Percentiles rank a stretch among this genome's conserved stretches.
Conservation (phyloP, 1,140 invertebrate species). For the Ladona fulva region DNA sequence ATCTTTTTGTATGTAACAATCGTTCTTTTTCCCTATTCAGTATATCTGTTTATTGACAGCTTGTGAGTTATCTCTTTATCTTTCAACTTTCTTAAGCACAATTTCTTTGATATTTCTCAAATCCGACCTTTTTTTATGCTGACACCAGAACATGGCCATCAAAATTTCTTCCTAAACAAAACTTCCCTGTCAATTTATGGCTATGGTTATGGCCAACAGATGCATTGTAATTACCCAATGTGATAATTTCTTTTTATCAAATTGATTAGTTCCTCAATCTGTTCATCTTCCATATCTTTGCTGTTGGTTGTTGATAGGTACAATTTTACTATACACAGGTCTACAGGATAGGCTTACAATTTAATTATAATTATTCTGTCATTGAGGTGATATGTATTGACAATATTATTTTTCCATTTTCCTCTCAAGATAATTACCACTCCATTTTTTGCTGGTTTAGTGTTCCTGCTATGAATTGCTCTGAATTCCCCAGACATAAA, state of each 20-base stretch:
- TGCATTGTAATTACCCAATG: neutral
- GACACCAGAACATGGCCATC: neutral
- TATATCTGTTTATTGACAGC: neutral
- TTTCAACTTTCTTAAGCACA: neutral
- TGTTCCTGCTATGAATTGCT: neutral
- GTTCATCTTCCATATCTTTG: neutral
- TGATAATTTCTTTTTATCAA: neutral
- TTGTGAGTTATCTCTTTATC: neutral
- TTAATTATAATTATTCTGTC: neutral
- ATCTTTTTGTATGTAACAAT: neutral
- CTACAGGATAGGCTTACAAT: neutral
- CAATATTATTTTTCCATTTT: neutral
- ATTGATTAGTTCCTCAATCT: neutral
- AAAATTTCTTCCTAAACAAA: neutral
- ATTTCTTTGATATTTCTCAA: neutral
- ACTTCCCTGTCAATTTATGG: neutral
- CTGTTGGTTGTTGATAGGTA: neutral
- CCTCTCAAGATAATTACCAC: neutral
- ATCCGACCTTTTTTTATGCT: neutral
- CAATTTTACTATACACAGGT: neutral
- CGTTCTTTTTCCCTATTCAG: neutral
- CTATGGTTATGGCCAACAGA: neutral
- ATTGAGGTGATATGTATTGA: neutral
- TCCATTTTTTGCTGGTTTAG: neutral
- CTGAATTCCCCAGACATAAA: neutral